A percentile compares a stretch with the other conserved stretches of the same genome.
Evolutionary conservation across 2,797 vertebrate species (phyloP).

Genomic region (Myotis daubentonii): DNA sequence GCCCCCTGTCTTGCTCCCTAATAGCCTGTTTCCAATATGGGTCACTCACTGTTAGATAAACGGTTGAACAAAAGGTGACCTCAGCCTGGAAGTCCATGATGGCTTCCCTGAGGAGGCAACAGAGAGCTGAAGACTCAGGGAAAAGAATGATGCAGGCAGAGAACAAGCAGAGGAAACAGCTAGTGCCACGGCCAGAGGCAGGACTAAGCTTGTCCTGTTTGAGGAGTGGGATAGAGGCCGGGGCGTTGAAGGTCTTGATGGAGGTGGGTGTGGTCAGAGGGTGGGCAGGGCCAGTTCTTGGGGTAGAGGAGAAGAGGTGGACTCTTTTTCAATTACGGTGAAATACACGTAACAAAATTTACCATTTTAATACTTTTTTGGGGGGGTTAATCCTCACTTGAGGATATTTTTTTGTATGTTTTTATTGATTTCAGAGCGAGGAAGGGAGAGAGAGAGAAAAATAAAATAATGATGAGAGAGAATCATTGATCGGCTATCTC

Average conservation of each 20-base stretch:
- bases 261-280: not conserved
- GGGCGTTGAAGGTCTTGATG: not conserved
- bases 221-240: not conserved
- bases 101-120: not conserved
- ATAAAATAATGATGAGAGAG: not conserved
- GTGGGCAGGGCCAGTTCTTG: not conserved
- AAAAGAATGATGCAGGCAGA: not conserved
- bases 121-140: not conserved
- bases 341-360: not conserved
- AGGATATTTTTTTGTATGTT: not conserved
- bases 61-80: not conserved
- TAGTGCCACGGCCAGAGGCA: not conserved
- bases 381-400: not conserved
- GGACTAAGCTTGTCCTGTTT: not conserved
- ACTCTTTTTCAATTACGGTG: not conserved
- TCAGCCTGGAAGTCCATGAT: not conserved
- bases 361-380: not conserved
- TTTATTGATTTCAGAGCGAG: not conserved
- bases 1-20: accelerated
- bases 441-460: not conserved
- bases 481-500: not conserved
- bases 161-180: not conserved
- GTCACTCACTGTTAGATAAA: not conserved
- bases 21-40: not conserved
- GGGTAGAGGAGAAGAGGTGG: not conserved